A percentile compares a stretch with the other conserved stretches of the same genome.
Conservation (phyloP, 2,797 vertebrate genomes). For the Cynopterus sphinx region DNA sequence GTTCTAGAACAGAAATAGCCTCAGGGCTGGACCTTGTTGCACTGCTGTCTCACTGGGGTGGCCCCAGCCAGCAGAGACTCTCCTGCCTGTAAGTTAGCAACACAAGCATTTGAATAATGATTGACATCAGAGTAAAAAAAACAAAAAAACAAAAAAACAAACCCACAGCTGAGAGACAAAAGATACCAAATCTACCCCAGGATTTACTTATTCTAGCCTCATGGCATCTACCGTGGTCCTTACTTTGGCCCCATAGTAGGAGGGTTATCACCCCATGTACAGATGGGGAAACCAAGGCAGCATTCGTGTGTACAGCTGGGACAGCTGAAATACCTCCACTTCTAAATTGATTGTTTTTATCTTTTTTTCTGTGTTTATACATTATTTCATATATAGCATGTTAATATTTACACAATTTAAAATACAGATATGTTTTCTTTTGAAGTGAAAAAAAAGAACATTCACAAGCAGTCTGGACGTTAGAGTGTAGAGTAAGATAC, state of each 20-base stretch:
- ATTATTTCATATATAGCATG: slow-evolving; percentile 68
- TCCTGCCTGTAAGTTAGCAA: neutral
- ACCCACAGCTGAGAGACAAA: rapidly evolving
- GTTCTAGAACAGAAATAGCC: neutral
- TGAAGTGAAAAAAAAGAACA: slow-evolving; percentile 46
- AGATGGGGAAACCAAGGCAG: neutral
- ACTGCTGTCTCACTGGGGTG: too few species aligned
- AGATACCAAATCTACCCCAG: neutral
- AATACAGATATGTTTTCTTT: slow-evolving; percentile 69
- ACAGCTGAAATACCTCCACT: slow-evolving; percentile 48
- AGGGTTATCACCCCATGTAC: neutral
- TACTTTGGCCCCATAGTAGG: neutral
- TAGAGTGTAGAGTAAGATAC: slow-evolving; percentile 30
- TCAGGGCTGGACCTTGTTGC: neutral
- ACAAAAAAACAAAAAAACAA: too few species aligned
- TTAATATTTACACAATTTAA: slow-evolving; percentile 63
- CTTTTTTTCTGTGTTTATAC: slow-evolving; percentile 73
- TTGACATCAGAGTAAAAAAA: neutral
- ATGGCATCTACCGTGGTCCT: rapidly evolving
- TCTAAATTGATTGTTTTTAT: slow-evolving; percentile 46
- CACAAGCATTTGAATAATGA: rapidly evolving
- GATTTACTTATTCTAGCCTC: too few species aligned
- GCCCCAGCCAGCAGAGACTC: neutral
- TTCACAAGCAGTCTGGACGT: slow-evolving; percentile 53
- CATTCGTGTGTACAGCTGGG: rapidly evolving